These are phyloP conservation scores for Hirtodrosophila trivittata DNA, from an alignment of 2,888 invertebrate genomes.

Conservation along the genomic window DNA sequence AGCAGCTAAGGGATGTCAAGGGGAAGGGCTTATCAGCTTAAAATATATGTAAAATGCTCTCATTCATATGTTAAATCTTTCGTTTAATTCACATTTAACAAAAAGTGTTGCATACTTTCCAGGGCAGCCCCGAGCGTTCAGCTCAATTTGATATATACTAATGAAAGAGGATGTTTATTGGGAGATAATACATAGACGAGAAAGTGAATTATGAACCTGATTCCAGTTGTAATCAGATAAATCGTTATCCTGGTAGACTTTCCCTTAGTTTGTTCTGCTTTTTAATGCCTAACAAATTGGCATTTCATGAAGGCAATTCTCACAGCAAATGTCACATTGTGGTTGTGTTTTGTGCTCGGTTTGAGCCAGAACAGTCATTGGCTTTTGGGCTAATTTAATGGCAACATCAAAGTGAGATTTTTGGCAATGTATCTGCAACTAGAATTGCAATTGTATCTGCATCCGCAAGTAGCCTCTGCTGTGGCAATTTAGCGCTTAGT, in stretches of 20 bases:
- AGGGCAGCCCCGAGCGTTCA: not conserved
- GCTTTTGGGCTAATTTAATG: slow-evolving; percentile 49
- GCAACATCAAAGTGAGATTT: slow-evolving; percentile 46
- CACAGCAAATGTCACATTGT: slow-evolving; percentile 5
- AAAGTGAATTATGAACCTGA: too few relatives aligned
- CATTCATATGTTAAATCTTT: slow-evolving; percentile 32
- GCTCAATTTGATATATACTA: too few relatives aligned
- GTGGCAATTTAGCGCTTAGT: slow-evolving; percentile 68
- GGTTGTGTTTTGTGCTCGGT: slow-evolving; percentile 8
- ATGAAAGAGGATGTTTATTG: too few relatives aligned
- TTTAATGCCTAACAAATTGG: not conserved
- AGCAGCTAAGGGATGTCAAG: not conserved
- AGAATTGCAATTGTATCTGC: slow-evolving; percentile 3
- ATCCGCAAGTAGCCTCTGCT: slow-evolving; percentile 44
- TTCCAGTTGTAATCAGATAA: too few relatives aligned
- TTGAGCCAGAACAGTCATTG: slow-evolving; percentile 35
- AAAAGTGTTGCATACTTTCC: slow-evolving; percentile 9
- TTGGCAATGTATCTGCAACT: slow-evolving; percentile 28
- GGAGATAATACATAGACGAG: too few relatives aligned
- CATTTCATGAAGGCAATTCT: not conserved
- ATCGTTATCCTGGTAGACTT: not conserved
- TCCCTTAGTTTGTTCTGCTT: not conserved
- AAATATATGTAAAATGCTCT: slow-evolving; percentile 47
- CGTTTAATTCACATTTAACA: slow-evolving; percentile 24
- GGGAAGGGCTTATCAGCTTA: slow-evolving; percentile 18